Base-by-base conservation (phyloP, 2,888 invertebrate genomes). In the Mamestra brassicae region DNA sequence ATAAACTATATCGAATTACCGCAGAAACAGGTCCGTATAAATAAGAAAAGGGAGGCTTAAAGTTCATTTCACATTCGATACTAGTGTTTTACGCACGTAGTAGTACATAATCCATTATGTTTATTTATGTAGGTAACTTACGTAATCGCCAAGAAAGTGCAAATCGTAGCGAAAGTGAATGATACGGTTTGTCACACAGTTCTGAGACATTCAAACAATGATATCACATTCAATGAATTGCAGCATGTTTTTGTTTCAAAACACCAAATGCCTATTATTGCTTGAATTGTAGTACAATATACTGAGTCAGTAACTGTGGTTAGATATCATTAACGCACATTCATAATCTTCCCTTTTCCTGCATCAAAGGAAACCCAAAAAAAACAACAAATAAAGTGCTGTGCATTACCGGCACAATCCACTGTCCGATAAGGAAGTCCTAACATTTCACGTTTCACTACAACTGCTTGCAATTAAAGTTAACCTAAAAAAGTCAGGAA, bases 401-500 rank as follows among this genome's bases (percentile, higher is more conserved):
- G 2, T 7, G 45, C 69, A 77, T 67, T 54, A 52, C 60, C 70
- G 47, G 78, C 8, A 47, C 65, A 8, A 42, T 7, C 26, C 17
- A n/a, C 45, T 17, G 52, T 8, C 26, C 13, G 64, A 61, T 62
- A 61, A 71, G 75, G 72, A 84, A 84, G 71, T 61, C 50, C 38
- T 60, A 68, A 45, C 72, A 84, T 70, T 75, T 82, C 69, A 83
- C 83, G 67, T 82, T 82, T 71, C 50, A 81, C 71, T 74, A 81
- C 74, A 61, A 78, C 72, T 55, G 74, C 62, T 68, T 36, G 63
- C 75, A 81, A 84, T 84, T 83, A 83, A 72, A 75, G 57, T 47
- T 66, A 84, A 80, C 79, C 87, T 76, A 81, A 84, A 85, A 84
- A 85, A 84, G 62, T 73, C 71, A 82, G 87, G 85, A 85, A 85